Conservation (phyloP, 2,888 invertebrate genomes). For the Reticulitermes lucifugus region DNA sequence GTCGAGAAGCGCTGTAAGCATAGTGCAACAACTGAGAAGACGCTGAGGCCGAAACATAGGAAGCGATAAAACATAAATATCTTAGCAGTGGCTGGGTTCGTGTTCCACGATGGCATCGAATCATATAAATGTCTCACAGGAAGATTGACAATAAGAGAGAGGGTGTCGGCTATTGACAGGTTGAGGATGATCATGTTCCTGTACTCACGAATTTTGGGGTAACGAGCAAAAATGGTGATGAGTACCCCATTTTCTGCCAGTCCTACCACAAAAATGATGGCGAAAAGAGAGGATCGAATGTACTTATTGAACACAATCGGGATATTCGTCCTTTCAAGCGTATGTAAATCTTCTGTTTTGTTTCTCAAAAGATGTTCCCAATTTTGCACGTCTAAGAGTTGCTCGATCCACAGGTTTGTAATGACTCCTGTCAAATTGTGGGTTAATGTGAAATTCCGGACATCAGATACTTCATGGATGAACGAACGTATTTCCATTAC, state of each 20-base stretch:
- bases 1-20: constrained; percentile 5
- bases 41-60: constrained; percentile 1
- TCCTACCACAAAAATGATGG: background rate
- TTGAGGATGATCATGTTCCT: constrained; percentile 5
- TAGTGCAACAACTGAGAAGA: background rate
- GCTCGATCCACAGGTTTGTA: background rate
- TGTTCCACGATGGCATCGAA: too few relatives aligned
- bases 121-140: background rate
- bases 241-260: background rate
- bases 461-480: too few relatives aligned
- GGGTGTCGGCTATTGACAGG: background rate
- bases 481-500: too few relatives aligned
- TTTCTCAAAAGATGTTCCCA: background rate
- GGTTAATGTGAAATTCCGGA: background rate
- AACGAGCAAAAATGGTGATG: background rate
- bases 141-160: constrained; percentile 9
- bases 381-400: background rate
- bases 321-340: background rate
- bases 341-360: background rate
- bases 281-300: background rate
- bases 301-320: too few relatives aligned
- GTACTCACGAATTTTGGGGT: background rate
- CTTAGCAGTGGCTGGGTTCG: background rate
- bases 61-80: background rate
- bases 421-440: background rate